These are phyloP conservation scores for Callitettix versicolor DNA, from an alignment of 1,140 invertebrate genomes.

Conservation along the genomic window DNA sequence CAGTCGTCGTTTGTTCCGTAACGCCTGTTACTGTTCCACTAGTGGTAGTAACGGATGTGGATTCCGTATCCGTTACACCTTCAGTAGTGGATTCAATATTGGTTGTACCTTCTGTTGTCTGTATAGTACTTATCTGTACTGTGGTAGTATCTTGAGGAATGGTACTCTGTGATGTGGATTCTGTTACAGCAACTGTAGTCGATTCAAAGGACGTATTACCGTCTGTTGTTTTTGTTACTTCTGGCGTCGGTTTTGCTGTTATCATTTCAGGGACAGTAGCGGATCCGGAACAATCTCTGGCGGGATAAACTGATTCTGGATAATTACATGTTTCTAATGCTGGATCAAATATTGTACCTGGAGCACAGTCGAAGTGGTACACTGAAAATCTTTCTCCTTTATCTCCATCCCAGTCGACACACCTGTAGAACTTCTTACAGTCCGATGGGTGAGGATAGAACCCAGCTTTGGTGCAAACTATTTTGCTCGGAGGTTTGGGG, in stretches of 20 bases:
- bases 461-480: constrained; percentile 35
- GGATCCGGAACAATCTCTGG: constrained; percentile 33
- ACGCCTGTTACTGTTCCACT: too few relatives aligned
- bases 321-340: constrained; percentile 41
- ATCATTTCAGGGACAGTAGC: not conserved
- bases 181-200: not conserved
- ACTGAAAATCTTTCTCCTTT: constrained; percentile 48
- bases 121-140: not conserved
- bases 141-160: not conserved
- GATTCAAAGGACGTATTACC: constrained; percentile 4
- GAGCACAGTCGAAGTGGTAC: constrained; percentile 39
- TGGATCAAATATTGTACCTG: constrained; percentile 45
- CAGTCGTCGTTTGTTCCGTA: too few relatives aligned
- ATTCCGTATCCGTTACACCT: not conserved
- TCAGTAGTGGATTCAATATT: constrained; percentile 1
- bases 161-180: not conserved
- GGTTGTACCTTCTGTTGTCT: constrained; percentile 3
- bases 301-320: constrained; percentile 40
- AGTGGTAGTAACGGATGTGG: too few relatives aligned
- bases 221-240: constrained; percentile 2
- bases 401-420: constrained; percentile 45
- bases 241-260: constrained; percentile 1
- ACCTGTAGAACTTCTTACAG: constrained; percentile 61
- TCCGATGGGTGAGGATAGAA: constrained; percentile 51
- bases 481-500: constrained; percentile 15